Percentiles rank a stretch among this genome's conserved stretches.
Evolutionary conservation across 2,888 invertebrate genomes (phyloP).

Genomic region (Drosophila aldrichi): DNA sequence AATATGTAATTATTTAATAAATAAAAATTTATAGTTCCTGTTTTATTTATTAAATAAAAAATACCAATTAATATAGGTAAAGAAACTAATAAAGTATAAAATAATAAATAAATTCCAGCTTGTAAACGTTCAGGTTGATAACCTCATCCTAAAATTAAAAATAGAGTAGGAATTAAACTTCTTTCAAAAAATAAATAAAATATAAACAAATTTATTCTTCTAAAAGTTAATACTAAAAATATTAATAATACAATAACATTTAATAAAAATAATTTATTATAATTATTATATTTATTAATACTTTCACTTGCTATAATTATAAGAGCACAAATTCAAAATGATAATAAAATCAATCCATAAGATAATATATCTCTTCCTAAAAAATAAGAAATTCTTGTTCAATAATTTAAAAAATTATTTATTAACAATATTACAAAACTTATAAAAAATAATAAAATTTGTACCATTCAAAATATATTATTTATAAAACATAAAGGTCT

Average conservation of each 20-base stretch:
- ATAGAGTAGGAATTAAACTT: neutral
- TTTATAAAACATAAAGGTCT: neutral
- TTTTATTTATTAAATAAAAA: conserved; percentile 3
- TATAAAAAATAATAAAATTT: neutral
- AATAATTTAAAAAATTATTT: neutral
- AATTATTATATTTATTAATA: neutral
- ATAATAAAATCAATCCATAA: neutral
- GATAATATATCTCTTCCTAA: neutral
- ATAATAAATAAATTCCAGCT: conserved; percentile 2
- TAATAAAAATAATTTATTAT: neutral
- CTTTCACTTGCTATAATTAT: neutral
- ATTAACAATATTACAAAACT: neutral
- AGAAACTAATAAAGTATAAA: conserved; percentile 1
- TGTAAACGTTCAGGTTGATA: neutral
- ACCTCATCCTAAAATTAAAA: neutral
- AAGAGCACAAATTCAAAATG: neutral
- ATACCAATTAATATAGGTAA: neutral
- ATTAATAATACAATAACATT: neutral
- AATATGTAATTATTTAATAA: conserved; percentile 5
- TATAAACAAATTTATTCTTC: neutral
- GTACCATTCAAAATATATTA: conserved; percentile 2
- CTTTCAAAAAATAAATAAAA: conserved; percentile 5
- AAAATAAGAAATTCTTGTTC: conserved; percentile 1
- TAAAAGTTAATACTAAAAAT: neutral
- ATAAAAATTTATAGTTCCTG: neutral